Percentiles rank a stretch among this genome's conserved stretches.
Evolutionary conservation across 2,797 vertebrate genomes (phyloP).

Genomic region (Pseudochirops corinnae): DNA sequence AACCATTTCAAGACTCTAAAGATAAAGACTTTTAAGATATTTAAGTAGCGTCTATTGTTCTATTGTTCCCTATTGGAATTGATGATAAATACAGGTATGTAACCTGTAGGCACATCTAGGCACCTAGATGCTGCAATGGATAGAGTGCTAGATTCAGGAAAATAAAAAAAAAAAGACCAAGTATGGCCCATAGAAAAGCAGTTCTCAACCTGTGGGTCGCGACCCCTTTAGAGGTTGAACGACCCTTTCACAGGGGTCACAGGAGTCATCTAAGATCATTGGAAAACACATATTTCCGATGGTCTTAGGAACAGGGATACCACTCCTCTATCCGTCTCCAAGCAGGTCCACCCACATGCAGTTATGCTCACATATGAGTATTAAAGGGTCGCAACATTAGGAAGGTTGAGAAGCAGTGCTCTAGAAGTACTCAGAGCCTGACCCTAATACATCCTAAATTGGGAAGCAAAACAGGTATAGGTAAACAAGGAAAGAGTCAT

Average conservation of each 20-base stretch:
- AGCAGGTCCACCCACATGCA: too few relatives aligned
- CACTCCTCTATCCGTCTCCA: too few relatives aligned
- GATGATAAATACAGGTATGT: neutral
- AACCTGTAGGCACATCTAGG: neutral
- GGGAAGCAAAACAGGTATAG: neutral
- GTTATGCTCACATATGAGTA: too few relatives aligned
- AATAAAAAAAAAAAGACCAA: neutral
- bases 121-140: neutral
- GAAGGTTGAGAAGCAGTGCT: neutral
- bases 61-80: neutral
- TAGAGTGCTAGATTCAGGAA: neutral
- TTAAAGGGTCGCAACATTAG: too few relatives aligned
- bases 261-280: too few relatives aligned
- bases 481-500: neutral
- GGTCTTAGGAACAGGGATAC: too few relatives aligned
- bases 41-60: neutral
- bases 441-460: neutral
- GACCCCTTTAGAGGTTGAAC: too few relatives aligned
- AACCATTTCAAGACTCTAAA: neutral
- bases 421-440: neutral
- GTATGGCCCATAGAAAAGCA: neutral
- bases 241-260: too few relatives aligned
- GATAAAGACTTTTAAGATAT: neutral
- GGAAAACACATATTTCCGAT: too few relatives aligned
- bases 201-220: too few relatives aligned